Evolutionary conservation across 2,113 vertebrate species (phyloP).

Genomic region (Eclectus roratus): DNA sequence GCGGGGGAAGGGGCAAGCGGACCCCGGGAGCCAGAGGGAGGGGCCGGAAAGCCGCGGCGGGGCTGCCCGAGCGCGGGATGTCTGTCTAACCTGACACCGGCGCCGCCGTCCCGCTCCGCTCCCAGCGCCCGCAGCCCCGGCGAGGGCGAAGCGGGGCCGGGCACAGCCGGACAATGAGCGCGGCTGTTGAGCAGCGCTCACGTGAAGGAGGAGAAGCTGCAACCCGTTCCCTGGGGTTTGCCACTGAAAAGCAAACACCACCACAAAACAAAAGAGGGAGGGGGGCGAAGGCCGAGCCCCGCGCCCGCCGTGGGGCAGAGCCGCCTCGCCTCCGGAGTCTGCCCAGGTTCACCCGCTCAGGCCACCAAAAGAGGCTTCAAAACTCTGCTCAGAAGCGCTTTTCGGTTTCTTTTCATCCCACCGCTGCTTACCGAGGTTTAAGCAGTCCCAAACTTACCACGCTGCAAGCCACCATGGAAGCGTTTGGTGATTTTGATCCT

Average conservation of each 20-base stretch:
- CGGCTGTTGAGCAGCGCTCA: not conserved
- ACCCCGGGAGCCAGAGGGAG: constrained; percentile 64
- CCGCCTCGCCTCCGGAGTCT: too few species aligned
- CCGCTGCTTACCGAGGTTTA: accelerated
- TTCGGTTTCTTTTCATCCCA: not conserved
- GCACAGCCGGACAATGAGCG: not conserved
- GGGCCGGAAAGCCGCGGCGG: constrained; percentile 62
- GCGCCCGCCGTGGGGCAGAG: not conserved
- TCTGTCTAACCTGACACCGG: not conserved
- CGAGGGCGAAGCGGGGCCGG: not conserved
- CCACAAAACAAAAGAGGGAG: not conserved
- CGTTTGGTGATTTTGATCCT: not conserved
- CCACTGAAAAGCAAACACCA: not conserved
- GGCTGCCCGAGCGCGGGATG: not conserved
- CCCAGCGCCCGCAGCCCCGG: not conserved
- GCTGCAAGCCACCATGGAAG: accelerated
- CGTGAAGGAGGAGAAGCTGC: not conserved
- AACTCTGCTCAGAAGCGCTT: not conserved
- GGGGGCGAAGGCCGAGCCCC: not conserved
- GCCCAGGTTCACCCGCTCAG: not conserved
- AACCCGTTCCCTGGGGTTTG: not conserved
- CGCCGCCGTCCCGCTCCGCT: not conserved
- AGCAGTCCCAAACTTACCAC: not conserved
- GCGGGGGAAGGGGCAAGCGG: constrained; percentile 10
- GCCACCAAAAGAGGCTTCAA: not conserved